These are phyloP conservation scores for Erythrocercus mccallii DNA, from an alignment of 2,113 vertebrate species.

Conservation along the genomic window DNA sequence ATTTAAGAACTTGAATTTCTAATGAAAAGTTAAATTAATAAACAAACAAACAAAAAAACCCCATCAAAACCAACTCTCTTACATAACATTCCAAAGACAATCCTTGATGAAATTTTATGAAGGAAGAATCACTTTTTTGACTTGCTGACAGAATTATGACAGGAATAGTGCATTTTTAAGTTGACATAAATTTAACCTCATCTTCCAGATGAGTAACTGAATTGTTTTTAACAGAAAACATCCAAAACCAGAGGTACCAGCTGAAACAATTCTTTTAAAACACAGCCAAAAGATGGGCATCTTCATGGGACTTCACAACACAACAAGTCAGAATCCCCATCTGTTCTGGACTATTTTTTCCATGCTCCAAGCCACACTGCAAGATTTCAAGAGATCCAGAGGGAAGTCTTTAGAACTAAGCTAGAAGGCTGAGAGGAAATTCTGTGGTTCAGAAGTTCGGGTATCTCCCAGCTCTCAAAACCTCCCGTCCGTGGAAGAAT, in stretches of 20 bases:
- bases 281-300: fast-evolving
- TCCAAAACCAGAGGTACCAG: background rate
- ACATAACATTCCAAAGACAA: background rate
- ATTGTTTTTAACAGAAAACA: background rate
- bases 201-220: background rate
- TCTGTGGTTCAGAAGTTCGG: background rate
- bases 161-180: background rate
- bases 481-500: background rate
- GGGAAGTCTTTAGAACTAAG: background rate
- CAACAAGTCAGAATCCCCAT: background rate
- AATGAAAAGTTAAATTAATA: background rate
- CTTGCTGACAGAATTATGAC: background rate
- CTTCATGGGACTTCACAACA: background rate
- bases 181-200: background rate
- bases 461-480: background rate
- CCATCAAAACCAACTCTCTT: background rate
- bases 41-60: background rate
- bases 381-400: background rate
- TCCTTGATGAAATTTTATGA: background rate
- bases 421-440: background rate
- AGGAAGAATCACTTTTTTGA: background rate
- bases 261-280: background rate
- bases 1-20: background rate
- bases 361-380: background rate
- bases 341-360: background rate